Evolutionary conservation across 1,140 invertebrate species (phyloP).

Genomic region (Brachionus manjavacas): DNA sequence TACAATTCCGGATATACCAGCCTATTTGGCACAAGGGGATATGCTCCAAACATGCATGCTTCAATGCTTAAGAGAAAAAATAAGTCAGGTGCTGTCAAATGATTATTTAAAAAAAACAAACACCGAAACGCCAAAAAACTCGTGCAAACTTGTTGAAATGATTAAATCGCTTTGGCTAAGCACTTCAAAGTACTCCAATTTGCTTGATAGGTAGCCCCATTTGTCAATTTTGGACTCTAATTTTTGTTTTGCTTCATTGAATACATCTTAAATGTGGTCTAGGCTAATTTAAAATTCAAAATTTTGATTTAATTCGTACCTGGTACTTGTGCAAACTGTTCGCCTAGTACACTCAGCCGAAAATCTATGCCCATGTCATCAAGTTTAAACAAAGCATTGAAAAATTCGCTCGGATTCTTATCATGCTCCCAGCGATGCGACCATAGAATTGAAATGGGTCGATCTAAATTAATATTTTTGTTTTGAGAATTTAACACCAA

Average conservation of each 20-base stretch:
- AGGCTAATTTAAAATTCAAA: background rate
- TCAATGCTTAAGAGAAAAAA: conserved; percentile 62
- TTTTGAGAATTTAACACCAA: background rate
- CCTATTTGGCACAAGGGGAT: conserved; percentile 66
- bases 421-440: conserved; percentile 76
- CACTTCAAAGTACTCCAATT: conserved; percentile 63
- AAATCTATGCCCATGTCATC: conserved; percentile 62
- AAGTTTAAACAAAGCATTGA: conserved; percentile 61
- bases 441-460: conserved; percentile 67
- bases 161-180: conserved; percentile 63
- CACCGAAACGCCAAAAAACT: conserved; percentile 73
- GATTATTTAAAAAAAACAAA: conserved; percentile 50
- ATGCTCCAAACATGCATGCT: conserved; percentile 66
- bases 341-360: conserved; percentile 64
- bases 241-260: conserved; percentile 57
- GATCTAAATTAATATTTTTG: conserved; percentile 32
- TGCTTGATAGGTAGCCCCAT: conserved; percentile 63
- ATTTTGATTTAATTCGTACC: conserved; percentile 47
- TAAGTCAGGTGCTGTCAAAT: conserved; percentile 31
- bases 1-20: conserved; percentile 73
- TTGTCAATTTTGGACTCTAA: conserved; percentile 61
- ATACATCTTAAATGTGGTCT: conserved; percentile 47
- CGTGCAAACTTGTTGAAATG: conserved; percentile 70
- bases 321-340: conserved; percentile 62
- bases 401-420: conserved; percentile 68